Evolutionary conservation across 2,113 vertebrate species (phyloP).

Genomic region (Laticauda colubrina): DNA sequence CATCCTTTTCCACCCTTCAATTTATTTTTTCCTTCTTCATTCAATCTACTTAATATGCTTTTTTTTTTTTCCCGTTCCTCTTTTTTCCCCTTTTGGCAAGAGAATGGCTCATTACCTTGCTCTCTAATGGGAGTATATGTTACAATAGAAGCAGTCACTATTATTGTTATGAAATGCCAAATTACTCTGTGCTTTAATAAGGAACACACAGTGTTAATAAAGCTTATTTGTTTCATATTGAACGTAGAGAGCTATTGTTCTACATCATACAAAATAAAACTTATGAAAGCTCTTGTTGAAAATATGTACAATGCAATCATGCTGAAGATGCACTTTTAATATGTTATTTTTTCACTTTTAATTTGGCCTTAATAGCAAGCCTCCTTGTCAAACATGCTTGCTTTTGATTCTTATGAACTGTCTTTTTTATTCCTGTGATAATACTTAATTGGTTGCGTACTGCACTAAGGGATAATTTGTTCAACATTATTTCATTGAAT

Average conservation of each 20-base stretch:
- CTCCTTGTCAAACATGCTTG: background rate
- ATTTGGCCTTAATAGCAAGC: background rate
- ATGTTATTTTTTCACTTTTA: background rate
- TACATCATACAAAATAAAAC: background rate
- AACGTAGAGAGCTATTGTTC: accelerated
- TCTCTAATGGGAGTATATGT: background rate
- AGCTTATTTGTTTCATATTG: background rate
- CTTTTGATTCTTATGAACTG: background rate
- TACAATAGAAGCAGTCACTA: background rate
- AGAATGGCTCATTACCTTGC: conserved; percentile 3
- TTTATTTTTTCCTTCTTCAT: background rate
- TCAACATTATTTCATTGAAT: background rate
- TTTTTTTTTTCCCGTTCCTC: no score
- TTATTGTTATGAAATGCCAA: background rate
- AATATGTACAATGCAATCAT: background rate
- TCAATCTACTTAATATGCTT: background rate
- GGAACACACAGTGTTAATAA: background rate
- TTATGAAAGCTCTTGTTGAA: accelerated
- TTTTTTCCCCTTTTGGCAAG: background rate
- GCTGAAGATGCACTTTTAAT: background rate
- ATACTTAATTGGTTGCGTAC: background rate
- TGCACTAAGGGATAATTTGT: background rate
- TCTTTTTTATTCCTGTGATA: background rate
- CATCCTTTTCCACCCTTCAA: background rate
- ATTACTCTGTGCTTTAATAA: background rate